Conservation (phyloP, 2,113 vertebrate genomes). For the Cynopterus brachyotis region DNA sequence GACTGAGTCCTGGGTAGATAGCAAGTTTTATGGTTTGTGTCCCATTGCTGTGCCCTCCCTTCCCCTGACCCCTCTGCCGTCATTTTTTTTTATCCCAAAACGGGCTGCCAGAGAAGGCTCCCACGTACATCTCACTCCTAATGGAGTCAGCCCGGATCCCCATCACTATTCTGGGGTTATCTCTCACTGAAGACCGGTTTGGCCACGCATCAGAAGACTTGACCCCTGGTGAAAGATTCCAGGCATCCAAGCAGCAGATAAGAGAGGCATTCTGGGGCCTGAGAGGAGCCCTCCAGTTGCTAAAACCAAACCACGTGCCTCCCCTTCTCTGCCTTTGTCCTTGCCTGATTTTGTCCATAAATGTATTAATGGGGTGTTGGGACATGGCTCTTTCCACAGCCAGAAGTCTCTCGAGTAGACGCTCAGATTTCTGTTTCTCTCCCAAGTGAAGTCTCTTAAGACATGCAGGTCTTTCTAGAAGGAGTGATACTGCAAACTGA, state of each 20-base stretch:
- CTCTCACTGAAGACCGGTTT: not conserved
- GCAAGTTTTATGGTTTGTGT: not conserved
- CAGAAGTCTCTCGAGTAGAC: rapidly evolving
- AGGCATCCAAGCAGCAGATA: not conserved
- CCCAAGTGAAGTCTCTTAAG: not conserved
- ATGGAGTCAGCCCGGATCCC: not conserved
- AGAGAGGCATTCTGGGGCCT: not conserved
- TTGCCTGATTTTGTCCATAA: not conserved
- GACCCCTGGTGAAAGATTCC: not conserved
- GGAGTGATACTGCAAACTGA: not conserved
- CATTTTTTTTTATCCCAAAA: not conserved
- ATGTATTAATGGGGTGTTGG: not conserved
- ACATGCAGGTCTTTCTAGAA: not conserved
- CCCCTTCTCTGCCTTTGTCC: not conserved
- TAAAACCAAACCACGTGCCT: not conserved
- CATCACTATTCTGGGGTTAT: not conserved
- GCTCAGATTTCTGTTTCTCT: not conserved
- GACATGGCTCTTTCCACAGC: not conserved
- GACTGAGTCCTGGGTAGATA: not conserved
- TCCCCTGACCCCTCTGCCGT: not conserved
- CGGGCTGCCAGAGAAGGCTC: not conserved
- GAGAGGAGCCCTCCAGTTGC: not conserved
- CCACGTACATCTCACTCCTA: not conserved
- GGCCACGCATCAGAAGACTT: not conserved
- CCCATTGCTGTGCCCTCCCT: not conserved